Percentiles rank a stretch among this genome's conserved stretches.
Evolutionary conservation across 2,888 invertebrate genomes (phyloP).

Genomic region (Nemurella pictetii): DNA sequence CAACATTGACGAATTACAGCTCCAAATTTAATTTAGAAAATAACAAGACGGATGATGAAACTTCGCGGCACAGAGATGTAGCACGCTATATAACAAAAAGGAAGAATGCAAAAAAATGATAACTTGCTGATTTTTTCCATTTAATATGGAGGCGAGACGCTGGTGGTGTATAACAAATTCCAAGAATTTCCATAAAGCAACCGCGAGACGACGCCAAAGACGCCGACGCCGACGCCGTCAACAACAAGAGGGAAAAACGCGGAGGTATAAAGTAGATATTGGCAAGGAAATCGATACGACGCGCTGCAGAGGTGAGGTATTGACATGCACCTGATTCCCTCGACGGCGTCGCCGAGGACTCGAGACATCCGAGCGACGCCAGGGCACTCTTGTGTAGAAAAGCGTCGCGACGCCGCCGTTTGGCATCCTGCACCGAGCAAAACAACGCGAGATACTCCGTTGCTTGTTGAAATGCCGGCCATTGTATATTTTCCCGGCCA

Average conservation of each 20-base stretch:
- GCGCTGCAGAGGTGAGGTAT: background rate
- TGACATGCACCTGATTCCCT: too few relatives aligned
- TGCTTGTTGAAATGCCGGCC: too few relatives aligned
- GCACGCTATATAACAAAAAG: background rate
- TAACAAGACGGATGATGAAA: background rate
- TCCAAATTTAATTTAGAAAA: conserved; percentile 1
- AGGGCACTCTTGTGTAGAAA: too few relatives aligned
- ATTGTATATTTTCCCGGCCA: too few relatives aligned
- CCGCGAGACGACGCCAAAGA: too few relatives aligned
- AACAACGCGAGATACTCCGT: too few relatives aligned
- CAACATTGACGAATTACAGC: conserved; percentile 10
- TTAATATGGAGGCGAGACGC: background rate
- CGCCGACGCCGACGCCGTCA: background rate
- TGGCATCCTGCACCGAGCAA: too few relatives aligned
- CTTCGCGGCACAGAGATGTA: background rate
- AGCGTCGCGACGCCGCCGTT: background rate
- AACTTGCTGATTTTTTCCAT: conserved; percentile 15
- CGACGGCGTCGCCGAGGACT: too few relatives aligned
- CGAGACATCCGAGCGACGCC: too few relatives aligned
- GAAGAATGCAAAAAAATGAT: background rate
- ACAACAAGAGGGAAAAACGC: background rate
- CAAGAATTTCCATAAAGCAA: conserved; percentile 5
- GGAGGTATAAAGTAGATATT: background rate
- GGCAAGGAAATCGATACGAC: background rate
- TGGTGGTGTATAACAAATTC: background rate